Percentiles rank a stretch among this genome's conserved stretches.
Conservation (phyloP, 2,888 invertebrate genomes). For the Diarsia rubi region DNA sequence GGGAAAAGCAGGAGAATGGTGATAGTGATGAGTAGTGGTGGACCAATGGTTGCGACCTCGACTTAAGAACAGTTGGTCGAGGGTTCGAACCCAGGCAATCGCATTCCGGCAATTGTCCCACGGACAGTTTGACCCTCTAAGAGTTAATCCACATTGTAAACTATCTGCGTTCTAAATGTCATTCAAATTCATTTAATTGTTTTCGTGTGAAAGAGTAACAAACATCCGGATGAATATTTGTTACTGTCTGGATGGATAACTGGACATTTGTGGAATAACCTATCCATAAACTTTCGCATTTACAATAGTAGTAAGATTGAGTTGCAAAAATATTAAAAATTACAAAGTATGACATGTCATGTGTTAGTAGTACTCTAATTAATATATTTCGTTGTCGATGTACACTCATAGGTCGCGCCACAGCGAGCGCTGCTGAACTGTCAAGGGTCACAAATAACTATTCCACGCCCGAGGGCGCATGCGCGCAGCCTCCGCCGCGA, state of each 20-base stretch:
- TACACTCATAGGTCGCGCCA: constrained; percentile 12
- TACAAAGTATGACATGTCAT: neutral
- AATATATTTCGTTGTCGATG: constrained; percentile 8
- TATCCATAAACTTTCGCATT: neutral
- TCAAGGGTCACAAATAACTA: constrained; percentile 33
- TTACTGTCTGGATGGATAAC: no score
- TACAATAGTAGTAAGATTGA: neutral
- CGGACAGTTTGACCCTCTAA: no score
- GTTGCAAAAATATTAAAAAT: neutral
- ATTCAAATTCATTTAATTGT: neutral
- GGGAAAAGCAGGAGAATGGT: no score
- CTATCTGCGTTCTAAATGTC: neutral
- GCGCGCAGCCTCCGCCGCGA: constrained; percentile 82
- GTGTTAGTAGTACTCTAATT: neutral
- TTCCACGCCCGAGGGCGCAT: constrained; percentile 69
- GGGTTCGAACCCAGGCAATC: no score
- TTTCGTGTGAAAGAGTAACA: neutral
- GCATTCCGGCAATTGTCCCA: no score
- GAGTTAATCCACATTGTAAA: neutral
- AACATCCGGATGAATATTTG: neutral
- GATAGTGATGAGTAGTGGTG: no score
- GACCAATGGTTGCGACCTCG: no score
- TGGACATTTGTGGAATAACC: no score
- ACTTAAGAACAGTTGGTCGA: no score
- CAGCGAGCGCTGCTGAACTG: constrained; percentile 14